Evolutionary conservation across 2,888 invertebrate species (phyloP).

Genomic region (Mellilla xanthometata): DNA sequence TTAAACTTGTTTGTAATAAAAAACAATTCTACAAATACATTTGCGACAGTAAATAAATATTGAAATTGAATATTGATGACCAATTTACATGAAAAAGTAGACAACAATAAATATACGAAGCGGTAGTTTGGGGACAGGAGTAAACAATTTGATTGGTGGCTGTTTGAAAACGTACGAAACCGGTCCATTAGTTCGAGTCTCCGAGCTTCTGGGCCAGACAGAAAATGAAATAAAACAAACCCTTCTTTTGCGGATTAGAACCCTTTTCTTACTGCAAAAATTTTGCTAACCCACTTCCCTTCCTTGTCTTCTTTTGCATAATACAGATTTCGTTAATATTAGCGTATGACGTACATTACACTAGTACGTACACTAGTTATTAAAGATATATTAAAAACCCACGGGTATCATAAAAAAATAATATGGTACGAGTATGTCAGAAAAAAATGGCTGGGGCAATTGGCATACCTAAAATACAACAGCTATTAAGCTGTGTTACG

Average conservation of each 20-base stretch:
- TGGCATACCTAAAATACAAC: too few species aligned
- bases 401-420: too few species aligned
- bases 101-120: slow-evolving; percentile 24
- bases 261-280: background rate
- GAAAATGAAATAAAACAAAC: slow-evolving; percentile 58
- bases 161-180: slow-evolving; percentile 59
- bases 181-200: slow-evolving; percentile 53
- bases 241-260: slow-evolving; percentile 12
- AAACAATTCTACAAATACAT: background rate
- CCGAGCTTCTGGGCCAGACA: slow-evolving; percentile 48
- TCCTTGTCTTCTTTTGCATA: too few species aligned
- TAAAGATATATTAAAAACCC: too few species aligned
- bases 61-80: slow-evolving; percentile 15
- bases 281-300: too few species aligned
- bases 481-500: too few species aligned
- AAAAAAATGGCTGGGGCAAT: too few species aligned
- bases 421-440: too few species aligned
- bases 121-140: slow-evolving; percentile 31
- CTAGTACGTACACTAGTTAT: too few species aligned
- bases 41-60: slow-evolving; percentile 12
- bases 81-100: slow-evolving; percentile 22
- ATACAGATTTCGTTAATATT: too few species aligned
- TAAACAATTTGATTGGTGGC: slow-evolving; percentile 39
- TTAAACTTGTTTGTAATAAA: too few species aligned
- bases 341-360: too few species aligned